Evolutionary conservation across 2,113 vertebrate species (phyloP).

Genomic region (Hiodon alosoides): DNA sequence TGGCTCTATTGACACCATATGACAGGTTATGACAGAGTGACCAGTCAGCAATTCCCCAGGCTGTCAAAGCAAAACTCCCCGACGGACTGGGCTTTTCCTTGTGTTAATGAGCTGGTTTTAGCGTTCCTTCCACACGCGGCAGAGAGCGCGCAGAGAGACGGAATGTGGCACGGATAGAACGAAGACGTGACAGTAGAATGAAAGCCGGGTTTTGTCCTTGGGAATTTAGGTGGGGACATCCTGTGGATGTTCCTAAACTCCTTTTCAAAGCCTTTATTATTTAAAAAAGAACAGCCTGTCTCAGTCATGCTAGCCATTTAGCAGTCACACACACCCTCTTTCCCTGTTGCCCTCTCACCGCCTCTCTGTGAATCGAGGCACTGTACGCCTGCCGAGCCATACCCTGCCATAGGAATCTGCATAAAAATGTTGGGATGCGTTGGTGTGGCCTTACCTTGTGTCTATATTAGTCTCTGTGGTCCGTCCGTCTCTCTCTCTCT

Average conservation of each 20-base stretch:
- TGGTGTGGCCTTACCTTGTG: conserved; percentile 1
- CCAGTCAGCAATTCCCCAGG: background rate
- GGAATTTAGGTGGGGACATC: conserved; percentile 47
- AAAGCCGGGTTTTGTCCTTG: conserved; percentile 48
- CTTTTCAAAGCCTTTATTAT: conserved; percentile 52
- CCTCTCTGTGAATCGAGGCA: conserved; percentile 46
- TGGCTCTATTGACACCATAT: background rate
- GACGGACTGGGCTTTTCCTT: background rate
- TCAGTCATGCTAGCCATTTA: conserved; percentile 49
- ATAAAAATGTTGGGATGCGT: conserved; percentile 6
- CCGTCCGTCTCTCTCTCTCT: background rate
- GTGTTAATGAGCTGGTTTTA: background rate
- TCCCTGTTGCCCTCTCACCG: conserved; percentile 7
- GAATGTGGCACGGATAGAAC: background rate
- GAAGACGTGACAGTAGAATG: conserved; percentile 32
- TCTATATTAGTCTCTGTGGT: conserved; percentile 36
- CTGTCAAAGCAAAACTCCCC: too few species aligned
- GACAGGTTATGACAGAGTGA: background rate
- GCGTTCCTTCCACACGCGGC: background rate
- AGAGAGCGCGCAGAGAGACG: background rate
- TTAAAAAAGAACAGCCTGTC: conserved; percentile 56
- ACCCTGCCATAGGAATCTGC: conserved; percentile 13
- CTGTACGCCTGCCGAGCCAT: conserved; percentile 35
- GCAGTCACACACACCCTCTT: conserved; percentile 24
- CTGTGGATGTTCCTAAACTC: conserved; percentile 56